phyloP scores from a whole-genome alignment of 2,113 vertebrate species.

The Suricata suricatta region DNA sequence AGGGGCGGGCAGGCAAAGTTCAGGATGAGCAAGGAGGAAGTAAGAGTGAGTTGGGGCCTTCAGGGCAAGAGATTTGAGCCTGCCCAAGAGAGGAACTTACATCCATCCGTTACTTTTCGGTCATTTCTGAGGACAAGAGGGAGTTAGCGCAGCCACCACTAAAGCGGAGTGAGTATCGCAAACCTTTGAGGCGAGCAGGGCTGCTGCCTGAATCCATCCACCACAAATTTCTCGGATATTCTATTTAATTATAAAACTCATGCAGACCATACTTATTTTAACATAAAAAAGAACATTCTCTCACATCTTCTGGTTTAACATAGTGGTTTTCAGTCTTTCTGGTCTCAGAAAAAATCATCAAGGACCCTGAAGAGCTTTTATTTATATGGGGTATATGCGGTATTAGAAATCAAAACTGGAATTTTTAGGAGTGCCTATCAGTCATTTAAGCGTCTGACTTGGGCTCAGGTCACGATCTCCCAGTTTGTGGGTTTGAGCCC shows the following conservation, averaged over 20 bases:
- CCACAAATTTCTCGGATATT: neutral
- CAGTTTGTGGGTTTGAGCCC: too few relatives aligned
- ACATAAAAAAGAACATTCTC: neutral
- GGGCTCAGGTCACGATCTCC: too few relatives aligned
- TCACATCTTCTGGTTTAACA: neutral
- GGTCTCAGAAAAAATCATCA: neutral
- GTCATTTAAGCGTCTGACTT: too few relatives aligned
- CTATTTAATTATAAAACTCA: neutral
- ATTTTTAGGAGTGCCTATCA: neutral
- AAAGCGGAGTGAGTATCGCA: neutral
- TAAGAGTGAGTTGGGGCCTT: rapidly evolving
- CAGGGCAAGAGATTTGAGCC: neutral
- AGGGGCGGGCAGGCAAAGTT: neutral
- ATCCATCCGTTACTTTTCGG: neutral
- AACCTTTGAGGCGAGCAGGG: neutral
- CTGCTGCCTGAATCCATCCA: neutral
- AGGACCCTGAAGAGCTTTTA: neutral
- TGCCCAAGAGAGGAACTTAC: neutral
- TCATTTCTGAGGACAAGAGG: neutral
- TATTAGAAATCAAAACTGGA: neutral
- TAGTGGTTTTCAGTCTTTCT: neutral
- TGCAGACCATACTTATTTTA: neutral
- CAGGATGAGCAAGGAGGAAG: neutral
- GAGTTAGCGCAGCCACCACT: neutral
- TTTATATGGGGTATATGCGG: neutral